These are phyloP conservation scores for Periophthalmus modestus DNA, from an alignment of 2,113 vertebrate species.

Conservation along the genomic window DNA sequence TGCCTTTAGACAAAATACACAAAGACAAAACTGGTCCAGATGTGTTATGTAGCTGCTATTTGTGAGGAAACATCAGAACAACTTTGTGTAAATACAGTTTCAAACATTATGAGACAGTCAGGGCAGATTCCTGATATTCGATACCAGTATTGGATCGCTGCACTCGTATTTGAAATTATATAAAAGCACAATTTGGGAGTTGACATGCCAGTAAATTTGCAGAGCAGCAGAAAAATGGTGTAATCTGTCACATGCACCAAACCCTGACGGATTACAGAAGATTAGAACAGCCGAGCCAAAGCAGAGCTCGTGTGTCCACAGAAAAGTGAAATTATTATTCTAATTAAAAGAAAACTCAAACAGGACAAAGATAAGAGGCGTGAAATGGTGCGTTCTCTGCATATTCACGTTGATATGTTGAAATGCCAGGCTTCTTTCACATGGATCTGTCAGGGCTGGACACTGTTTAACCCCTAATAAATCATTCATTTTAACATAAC, in stretches of 20 bases:
- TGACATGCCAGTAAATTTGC: background rate
- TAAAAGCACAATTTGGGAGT: background rate
- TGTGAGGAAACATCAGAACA: too few relatives aligned
- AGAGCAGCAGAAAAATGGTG: conserved; percentile 29
- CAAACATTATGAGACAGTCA: too few relatives aligned
- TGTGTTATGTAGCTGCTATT: too few relatives aligned
- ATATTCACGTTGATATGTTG: conserved; percentile 1
- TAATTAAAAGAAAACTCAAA: background rate
- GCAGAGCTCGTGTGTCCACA: conserved; percentile 22
- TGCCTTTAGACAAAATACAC: too few relatives aligned
- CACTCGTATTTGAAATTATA: background rate
- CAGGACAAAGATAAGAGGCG: background rate
- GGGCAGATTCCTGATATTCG: too few relatives aligned
- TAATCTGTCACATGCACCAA: conserved; percentile 59
- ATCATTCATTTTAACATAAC: background rate
- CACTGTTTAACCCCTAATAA: background rate
- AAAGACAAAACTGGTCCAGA: too few relatives aligned
- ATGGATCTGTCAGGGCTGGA: background rate
- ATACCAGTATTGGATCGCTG: background rate
- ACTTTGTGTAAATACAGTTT: too few relatives aligned
- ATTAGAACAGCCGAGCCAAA: conserved; percentile 54
- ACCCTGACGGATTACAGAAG: conserved; percentile 59
- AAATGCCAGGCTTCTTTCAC: conserved; percentile 2
- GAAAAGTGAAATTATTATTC: conserved; percentile 41
- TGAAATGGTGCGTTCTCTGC: background rate